Base-by-base conservation (phyloP, 2,888 invertebrate genomes). In the Myathropa florea region DNA sequence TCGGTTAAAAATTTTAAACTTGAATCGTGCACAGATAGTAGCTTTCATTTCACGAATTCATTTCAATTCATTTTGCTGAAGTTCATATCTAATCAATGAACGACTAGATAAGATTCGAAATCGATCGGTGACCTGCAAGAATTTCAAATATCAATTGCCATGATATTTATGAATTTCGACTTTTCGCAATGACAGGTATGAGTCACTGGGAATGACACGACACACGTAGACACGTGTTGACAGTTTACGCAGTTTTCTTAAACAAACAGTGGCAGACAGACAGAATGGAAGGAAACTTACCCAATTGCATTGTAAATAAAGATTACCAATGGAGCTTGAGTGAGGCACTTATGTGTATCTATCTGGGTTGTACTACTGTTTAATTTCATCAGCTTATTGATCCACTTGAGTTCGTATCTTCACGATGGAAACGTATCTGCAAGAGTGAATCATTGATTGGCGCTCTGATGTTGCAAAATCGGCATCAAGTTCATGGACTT, bases 241-340 rank as follows among this genome's bases (percentile, higher is more conserved):
- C 39, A 39, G 46, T 46, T 46, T 46, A 46, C 18, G 46, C 46
- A 46, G 46, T 18, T 46, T 18, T 18, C 46, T n/a, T 18, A 67
- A 71, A 57, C 28, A 55, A 63, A 70, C 21, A 24, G 28, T 26
- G 28, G 59, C 26, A n/a, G 2, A 26, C 26, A 46, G 26, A 71
- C 53, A 71, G 64, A 59, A 36, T 18, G 65, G 53, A 71, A 60
- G 71, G 71, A 76, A 76, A 65, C 36, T 76, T 71, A 76, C 76
- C 60, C 65, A 30, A 82, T 82, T 71, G 71, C 60, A 76, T 59
- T 59, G 63, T 28, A 77, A 77, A 83, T 61, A 65, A 24, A 57
- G 24, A 53, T 23, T 63, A n/a, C 30, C 46, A 24, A 36, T 33
- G 18, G 12, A 46, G 46, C 46, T 46, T 18, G 18, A 46, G 7